These are phyloP conservation scores for Siniperca obscura DNA, from an alignment of 2,797 vertebrate species.

Conservation along the genomic window DNA sequence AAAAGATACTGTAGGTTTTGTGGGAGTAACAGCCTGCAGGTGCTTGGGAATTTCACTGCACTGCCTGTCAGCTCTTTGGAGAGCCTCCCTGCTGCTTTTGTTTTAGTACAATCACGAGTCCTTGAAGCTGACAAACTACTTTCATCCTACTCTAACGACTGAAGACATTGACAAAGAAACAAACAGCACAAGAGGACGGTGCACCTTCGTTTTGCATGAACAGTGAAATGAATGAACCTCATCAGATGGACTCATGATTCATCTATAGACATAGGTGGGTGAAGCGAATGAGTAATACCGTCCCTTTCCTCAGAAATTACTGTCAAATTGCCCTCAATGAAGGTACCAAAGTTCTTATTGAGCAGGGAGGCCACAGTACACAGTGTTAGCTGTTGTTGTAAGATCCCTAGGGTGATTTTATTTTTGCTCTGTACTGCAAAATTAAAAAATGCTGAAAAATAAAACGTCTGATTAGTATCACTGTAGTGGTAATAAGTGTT, in stretches of 20 bases:
- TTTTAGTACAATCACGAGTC: constrained; percentile 67
- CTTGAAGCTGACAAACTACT: constrained; percentile 65
- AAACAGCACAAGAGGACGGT: constrained; percentile 48
- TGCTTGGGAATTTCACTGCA: constrained; percentile 50
- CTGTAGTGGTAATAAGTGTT: constrained; percentile 23
- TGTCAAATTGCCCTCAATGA: constrained; percentile 54
- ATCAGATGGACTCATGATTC: constrained; percentile 56
- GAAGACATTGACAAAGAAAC: constrained; percentile 59
- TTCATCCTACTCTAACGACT: constrained; percentile 60
- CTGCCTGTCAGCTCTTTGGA: constrained; percentile 49
- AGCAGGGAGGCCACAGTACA: constrained; percentile 7
- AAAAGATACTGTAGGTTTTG: constrained; percentile 25
- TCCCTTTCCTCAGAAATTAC: constrained; percentile 49
- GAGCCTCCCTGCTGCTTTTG: constrained; percentile 60
- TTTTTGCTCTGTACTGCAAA: constrained; percentile 31
- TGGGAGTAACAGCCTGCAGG: constrained; percentile 57
- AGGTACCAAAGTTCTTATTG: constrained; percentile 11
- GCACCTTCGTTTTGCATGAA: constrained; percentile 19
- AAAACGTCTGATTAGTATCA: constrained; percentile 38
- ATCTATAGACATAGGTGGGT: constrained; percentile 48
- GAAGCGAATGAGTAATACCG: constrained; percentile 52
- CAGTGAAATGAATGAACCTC: constrained; percentile 50
- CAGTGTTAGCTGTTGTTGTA: not conserved
- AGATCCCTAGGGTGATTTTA: constrained; percentile 16
- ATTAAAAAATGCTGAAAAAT: constrained; percentile 24